Evolutionary conservation across 2,888 invertebrate species (phyloP), one percentile per base, ranked within the genome.

Genomic region (Drosophila lutescens): DNA sequence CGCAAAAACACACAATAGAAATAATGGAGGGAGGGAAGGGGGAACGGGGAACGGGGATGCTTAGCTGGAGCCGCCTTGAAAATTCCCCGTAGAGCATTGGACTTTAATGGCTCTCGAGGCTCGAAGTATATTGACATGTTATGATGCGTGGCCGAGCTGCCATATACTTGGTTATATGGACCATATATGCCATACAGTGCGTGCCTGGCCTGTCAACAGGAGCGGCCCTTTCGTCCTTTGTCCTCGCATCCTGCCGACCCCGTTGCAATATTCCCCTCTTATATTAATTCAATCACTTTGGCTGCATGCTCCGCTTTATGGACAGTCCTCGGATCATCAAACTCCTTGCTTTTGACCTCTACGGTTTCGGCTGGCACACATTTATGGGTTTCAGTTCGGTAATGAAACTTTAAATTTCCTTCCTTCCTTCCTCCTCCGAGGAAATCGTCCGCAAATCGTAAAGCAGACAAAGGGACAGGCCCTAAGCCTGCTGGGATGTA

Each of bases 61-160:
- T 70, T 30, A 38, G 71, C 44, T 57, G 62, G 36, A 57, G 59
- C 44, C 62, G 70, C 74, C 69, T 70, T 76, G 57, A 66, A 71
- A 79, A 83, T 78, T 84, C 88, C 87, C 87, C 72, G 69, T 77
- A 77, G 89, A 78, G 80, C 81, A 77, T 87, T 90, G 80, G 86
- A 83, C 88, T 89, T 83, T 90, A 86, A 89, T 89, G 83, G 80
- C 78, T 66, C 69, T 78, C 78, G 79, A 73, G 67, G 71, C 73
- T 71, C 78, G 47, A 47, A 73, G 81, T 83, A 80, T 83, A 88
- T 89, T 83, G 88, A 87, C 90, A 90, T 83, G 86, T 87, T 90
- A 89, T 89, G 90, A 89, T 77, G 88, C 81, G 83, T 86, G 78
- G 87, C 89, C 78, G 57, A 72, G 55, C 57, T 20, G 46, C 58